Evolutionary conservation across 2,888 invertebrate species (phyloP), one percentile per base, ranked within the genome.

Genomic region (Cerastis rubricosa): DNA sequence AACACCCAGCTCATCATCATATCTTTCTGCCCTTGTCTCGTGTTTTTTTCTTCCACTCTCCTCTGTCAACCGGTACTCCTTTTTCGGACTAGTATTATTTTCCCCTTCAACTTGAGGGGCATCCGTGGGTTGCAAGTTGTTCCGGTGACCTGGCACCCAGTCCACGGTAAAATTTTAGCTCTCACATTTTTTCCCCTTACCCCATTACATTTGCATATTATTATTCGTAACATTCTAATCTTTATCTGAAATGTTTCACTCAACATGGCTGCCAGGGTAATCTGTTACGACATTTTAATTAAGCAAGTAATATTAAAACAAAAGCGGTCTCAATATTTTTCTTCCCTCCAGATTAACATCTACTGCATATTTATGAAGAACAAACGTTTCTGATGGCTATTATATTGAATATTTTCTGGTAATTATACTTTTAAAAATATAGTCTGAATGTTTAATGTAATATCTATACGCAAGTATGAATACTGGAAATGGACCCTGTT

Each of bases 301-400:
- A 86, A 85, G 85, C 84, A 82, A 77, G 81, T 71, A 83, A 85
- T 83, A 87, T 87, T 86, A 88, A 81, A 84, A 91, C 88, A 84
- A 87, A 87, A 85, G 72, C 82, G 74, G 76, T 88, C 88, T 89
- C 88, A 88, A 90, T 88, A 88, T 91, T 92, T 84, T 91, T 89
- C 90, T 88, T 90, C 85, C 84, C 84, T 77, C 69, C 70, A 77
- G 83, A 92, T 93, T 93, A 91, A 83, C 92, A 92, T 93, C 86
- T 86, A 72, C 78, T 93, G 90, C 90, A 94, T 94, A 94, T 94
- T 94, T 90, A 92, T 92, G 87, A 90, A 86, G 57, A 84, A 80
- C 87, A 84, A 84, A 87, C 85, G 83, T 80, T 85, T 69, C 75
- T 75, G 78, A 70, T 72, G 66, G 77, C 71, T 80, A 81, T 84